Conservation (phyloP, 2,888 invertebrate species). For the Drosophila mulleri region DNA sequence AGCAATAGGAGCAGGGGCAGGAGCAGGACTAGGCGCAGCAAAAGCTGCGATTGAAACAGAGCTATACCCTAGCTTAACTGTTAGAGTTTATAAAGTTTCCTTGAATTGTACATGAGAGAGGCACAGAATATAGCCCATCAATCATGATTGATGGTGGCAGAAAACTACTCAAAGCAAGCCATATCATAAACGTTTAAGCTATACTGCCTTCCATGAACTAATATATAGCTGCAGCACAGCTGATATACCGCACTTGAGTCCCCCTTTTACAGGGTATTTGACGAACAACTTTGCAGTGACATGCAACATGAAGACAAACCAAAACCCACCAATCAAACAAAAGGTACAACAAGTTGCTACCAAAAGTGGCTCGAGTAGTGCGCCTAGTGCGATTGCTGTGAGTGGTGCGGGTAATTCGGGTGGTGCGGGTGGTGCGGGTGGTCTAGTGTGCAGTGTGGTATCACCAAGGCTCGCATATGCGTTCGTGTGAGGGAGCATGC, state of each 20-base stretch:
- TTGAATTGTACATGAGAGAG: background rate
- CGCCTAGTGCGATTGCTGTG: background rate
- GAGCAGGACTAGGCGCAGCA: background rate
- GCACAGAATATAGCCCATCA: background rate
- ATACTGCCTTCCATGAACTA: background rate
- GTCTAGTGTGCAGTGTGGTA: background rate
- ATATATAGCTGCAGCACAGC: background rate
- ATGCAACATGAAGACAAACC: constrained; percentile 26
- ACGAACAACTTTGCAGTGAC: constrained; percentile 2
- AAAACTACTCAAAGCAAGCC: background rate
- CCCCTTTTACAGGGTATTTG: constrained; percentile 23
- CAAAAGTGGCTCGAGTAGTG: constrained; percentile 14
- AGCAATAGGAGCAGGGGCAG: background rate
- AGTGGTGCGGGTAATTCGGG: too few relatives aligned
- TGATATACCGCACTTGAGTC: background rate
- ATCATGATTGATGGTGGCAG: background rate
- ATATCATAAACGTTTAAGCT: too few relatives aligned
- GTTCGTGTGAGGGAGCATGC: constrained; percentile 3
- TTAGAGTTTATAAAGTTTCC: too few relatives aligned
- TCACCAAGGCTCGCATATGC: background rate
- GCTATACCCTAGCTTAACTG: background rate
- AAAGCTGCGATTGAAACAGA: background rate
- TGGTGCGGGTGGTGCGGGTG: background rate
- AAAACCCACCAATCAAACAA: constrained; percentile 37
- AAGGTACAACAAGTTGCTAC: constrained; percentile 40